These are phyloP conservation scores for Pristis pectinata DNA, from an alignment of 2,797 vertebrate genomes.

Conservation along the genomic window DNA sequence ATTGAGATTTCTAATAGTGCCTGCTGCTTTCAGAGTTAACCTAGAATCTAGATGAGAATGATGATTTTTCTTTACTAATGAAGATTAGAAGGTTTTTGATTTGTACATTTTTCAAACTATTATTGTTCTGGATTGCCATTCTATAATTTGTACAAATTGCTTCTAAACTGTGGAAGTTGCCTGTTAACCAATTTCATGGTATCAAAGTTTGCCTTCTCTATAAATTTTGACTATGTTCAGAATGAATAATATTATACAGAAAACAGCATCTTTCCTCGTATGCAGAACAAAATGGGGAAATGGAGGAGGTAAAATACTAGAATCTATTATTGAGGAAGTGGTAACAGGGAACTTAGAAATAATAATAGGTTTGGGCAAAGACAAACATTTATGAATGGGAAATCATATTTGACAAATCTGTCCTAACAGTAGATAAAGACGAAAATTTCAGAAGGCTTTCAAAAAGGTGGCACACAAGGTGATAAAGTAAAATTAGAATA, in stretches of 20 bases:
- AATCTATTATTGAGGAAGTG: too few species aligned
- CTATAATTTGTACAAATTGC: too few species aligned
- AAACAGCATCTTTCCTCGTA: neutral
- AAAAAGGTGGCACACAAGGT: too few species aligned
- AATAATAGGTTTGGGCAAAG: too few species aligned
- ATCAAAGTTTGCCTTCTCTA: neutral
- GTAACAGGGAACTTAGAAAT: too few species aligned
- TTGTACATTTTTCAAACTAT: neutral
- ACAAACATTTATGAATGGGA: too few species aligned
- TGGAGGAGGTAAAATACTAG: too few species aligned
- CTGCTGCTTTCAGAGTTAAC: neutral
- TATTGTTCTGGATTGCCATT: neutral
- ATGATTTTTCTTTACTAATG: neutral
- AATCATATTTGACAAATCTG: too few species aligned
- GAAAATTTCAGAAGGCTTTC: too few species aligned
- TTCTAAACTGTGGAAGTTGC: neutral
- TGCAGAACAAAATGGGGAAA: too few species aligned
- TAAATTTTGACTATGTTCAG: neutral
- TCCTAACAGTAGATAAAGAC: too few species aligned
- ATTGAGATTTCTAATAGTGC: slow-evolving; percentile 15
- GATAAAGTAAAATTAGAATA: too few species aligned
- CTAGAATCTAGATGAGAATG: neutral
- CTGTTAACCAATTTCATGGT: neutral
- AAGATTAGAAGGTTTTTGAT: neutral
- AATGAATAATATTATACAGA: neutral